phyloP scores from a whole-genome alignment of 2,113 vertebrate species.

The Centropristis striata region DNA sequence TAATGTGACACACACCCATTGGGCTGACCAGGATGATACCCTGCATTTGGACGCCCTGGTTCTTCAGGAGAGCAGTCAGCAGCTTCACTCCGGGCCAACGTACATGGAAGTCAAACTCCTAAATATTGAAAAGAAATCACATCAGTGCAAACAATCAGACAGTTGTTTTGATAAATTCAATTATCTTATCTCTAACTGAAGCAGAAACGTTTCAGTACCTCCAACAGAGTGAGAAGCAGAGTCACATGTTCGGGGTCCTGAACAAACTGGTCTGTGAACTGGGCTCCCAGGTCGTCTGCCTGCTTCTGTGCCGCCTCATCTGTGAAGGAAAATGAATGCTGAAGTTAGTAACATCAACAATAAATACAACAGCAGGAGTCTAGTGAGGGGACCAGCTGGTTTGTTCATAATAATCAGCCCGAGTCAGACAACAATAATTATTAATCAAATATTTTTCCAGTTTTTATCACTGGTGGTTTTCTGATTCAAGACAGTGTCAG shows the following conservation, averaged over 20 bases:
- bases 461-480: not conserved
- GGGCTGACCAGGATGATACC: conserved; percentile 97
- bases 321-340: conserved; percentile 66
- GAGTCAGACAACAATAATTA: conserved; percentile 7
- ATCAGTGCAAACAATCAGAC: not conserved
- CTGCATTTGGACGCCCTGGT: conserved; percentile 92
- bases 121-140: conserved; percentile 9
- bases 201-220: conserved; percentile 82
- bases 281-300: conserved; percentile 92
- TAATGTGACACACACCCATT: conserved; percentile 89
- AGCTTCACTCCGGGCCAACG: conserved; percentile 97
- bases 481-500: not conserved
- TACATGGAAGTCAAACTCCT: conserved; percentile 99
- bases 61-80: conserved; percentile 94
- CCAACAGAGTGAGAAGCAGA: conserved; percentile 90
- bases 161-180: not conserved
- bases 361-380: not conserved
- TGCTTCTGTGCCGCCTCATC: conserved; percentile 93
- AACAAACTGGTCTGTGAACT: conserved; percentile 95
- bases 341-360: not conserved
- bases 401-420: conserved; percentile 52
- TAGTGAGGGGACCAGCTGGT: conserved; percentile 14
- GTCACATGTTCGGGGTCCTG: conserved; percentile 95
- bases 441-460: not conserved
- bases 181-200: not conserved